phyloP scores from a whole-genome alignment of 2,797 vertebrate species.

The Mus caroli region DNA sequence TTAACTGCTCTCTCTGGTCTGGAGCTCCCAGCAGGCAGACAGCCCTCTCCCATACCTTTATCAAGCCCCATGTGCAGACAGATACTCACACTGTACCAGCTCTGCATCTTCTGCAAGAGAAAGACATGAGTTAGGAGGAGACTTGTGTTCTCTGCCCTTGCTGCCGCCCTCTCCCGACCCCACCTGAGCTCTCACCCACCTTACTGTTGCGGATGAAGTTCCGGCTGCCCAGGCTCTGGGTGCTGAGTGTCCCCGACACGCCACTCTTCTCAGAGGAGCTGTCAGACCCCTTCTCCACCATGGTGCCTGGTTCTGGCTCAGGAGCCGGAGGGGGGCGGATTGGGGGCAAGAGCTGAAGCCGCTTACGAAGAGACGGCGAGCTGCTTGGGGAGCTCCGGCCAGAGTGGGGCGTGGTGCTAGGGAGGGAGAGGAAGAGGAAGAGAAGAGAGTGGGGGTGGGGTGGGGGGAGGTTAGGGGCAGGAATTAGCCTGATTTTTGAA shows the following conservation, averaged over 20 bases:
- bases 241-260: slow-evolving; percentile 88
- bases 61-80: slow-evolving; percentile 13
- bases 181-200: slow-evolving; percentile 83
- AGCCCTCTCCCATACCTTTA: neutral
- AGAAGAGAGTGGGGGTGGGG: neutral
- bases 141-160: accelerated
- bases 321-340: slow-evolving; percentile 86
- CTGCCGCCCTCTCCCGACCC: accelerated
- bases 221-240: slow-evolving; percentile 92
- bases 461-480: no score
- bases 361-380: slow-evolving; percentile 94
- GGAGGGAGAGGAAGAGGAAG: neutral
- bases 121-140: slow-evolving; percentile 66
- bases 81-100: slow-evolving; percentile 97
- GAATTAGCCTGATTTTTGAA: neutral
- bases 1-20: neutral
- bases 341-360: slow-evolving; percentile 90
- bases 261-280: slow-evolving; percentile 79
- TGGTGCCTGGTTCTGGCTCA: slow-evolving; percentile 78
- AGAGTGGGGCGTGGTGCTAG: slow-evolving; percentile 95
- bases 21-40: neutral
- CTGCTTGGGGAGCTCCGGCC: slow-evolving; percentile 95
- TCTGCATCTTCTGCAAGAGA: slow-evolving; percentile 96
- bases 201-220: slow-evolving; percentile 95
- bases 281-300: slow-evolving; percentile 88